Percentiles rank a stretch among this genome's conserved stretches.
phyloP scores from a whole-genome alignment of 2,797 vertebrate species.

The Rhabdomys pumilio region DNA sequence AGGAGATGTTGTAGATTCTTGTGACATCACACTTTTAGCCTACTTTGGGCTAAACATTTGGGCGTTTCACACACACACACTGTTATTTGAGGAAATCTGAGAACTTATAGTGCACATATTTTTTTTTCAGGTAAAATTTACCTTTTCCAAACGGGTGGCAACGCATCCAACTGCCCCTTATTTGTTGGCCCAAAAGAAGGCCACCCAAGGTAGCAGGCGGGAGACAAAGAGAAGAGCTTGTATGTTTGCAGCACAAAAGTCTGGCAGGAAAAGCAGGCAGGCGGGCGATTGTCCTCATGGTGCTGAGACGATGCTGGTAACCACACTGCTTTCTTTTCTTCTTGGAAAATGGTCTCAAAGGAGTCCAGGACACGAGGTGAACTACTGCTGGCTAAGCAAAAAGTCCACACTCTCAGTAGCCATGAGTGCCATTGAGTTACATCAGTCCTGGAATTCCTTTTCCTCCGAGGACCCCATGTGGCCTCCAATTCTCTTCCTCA shows the following conservation, averaged over 20 bases:
- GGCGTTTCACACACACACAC: background rate
- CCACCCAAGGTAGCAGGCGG: background rate
- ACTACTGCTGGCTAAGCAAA: conserved; percentile 78
- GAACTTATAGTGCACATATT: background rate
- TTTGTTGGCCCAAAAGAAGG: conserved; percentile 49
- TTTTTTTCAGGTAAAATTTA: conserved; percentile 38
- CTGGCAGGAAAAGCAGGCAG: background rate
- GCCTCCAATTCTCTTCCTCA: conserved; percentile 76
- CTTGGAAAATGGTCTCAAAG: conserved; percentile 86
- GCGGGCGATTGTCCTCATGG: background rate
- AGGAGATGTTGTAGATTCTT: background rate
- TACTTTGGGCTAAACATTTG: background rate
- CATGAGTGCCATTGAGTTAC: conserved; percentile 65
- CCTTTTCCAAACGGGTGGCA: background rate
- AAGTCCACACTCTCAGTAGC: conserved; percentile 51
- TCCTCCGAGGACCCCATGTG: conserved; percentile 58
- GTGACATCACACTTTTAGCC: background rate
- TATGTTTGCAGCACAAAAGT: conserved; percentile 58
- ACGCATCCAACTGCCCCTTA: background rate
- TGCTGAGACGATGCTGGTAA: conserved; percentile 79
- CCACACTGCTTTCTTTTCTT: conserved; percentile 85
- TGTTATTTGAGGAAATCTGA: background rate
- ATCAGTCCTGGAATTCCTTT: conserved; percentile 66
- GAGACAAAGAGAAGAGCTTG: conserved; percentile 15
- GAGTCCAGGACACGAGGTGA: conserved; percentile 83